These are phyloP conservation scores for Ramphastos sulfuratus DNA, from an alignment of 2,113 vertebrate species.

Conservation along the genomic window DNA sequence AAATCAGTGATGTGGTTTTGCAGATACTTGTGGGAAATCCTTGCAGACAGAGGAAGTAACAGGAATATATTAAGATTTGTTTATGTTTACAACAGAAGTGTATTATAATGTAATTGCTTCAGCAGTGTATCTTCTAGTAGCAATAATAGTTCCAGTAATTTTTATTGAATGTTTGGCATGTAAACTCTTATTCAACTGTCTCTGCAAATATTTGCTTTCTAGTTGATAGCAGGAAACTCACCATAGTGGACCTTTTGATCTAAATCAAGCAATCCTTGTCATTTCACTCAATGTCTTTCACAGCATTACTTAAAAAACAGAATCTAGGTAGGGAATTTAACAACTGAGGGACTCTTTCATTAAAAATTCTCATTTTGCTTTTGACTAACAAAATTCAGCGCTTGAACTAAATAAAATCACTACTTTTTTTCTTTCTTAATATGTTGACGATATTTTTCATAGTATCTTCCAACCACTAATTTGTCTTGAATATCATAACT, in stretches of 20 bases:
- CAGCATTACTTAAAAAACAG: not conserved
- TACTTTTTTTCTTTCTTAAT: not conserved
- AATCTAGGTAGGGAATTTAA: not conserved
- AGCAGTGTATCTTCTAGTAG: not conserved
- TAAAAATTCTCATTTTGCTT: not conserved
- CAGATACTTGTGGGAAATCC: not conserved
- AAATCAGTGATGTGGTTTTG: not conserved
- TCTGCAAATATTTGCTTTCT: conserved; percentile 21
- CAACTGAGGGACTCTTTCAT: not conserved
- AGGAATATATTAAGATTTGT: not conserved
- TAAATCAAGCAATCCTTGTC: not conserved
- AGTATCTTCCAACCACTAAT: not conserved
- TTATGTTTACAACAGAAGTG: not conserved
- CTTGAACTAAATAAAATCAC: not conserved
- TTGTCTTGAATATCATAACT: not conserved
- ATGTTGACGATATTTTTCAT: not conserved
- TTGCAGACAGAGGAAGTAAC: not conserved
- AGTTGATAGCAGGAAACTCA: not conserved
- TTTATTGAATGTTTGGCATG: not conserved
- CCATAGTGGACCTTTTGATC: not conserved
- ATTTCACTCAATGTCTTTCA: not conserved
- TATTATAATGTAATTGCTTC: not conserved
- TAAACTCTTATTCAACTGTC: not conserved
- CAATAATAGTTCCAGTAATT: not conserved
- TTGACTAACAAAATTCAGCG: accelerated